Conservation (phyloP, 2,113 vertebrate genomes). For the Ascaphus truei region DNA sequence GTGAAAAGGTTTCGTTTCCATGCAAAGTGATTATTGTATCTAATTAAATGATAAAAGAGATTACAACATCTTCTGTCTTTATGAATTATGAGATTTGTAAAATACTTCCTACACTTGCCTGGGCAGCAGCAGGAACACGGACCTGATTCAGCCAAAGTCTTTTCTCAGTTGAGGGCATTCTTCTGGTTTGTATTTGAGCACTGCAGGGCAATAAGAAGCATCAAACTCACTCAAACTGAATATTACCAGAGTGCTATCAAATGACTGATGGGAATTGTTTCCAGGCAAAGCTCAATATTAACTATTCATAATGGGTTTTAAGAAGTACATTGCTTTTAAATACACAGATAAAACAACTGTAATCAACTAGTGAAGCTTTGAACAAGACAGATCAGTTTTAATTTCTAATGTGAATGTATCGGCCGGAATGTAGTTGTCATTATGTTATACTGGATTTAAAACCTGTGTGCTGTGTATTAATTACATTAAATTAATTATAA, state of each 20-base stretch:
- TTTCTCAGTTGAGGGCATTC: background rate
- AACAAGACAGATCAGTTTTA: conserved; percentile 17
- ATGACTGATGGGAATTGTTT: conserved; percentile 28
- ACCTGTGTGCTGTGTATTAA: background rate
- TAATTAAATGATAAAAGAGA: conserved; percentile 30
- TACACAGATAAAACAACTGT: conserved; percentile 31
- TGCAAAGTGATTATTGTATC: conserved; percentile 1
- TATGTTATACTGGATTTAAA: background rate
- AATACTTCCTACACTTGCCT: background rate
- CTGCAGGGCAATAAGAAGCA: conserved; percentile 14
- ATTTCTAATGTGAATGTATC: conserved; percentile 14
- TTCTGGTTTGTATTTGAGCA: background rate
- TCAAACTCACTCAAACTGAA: conserved; percentile 20
- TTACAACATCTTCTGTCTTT: conserved; percentile 13
- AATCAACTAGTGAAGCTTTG: conserved; percentile 25
- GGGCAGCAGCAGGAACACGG: background rate
- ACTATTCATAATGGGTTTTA: conserved; percentile 36
- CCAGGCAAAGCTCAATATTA: conserved; percentile 31
- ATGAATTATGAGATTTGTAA: conserved; percentile 17
- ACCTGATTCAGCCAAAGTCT: background rate
- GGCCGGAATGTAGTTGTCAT: background rate
- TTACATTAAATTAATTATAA: no score
- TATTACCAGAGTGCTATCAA: conserved; percentile 19
- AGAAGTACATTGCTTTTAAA: conserved; percentile 33
- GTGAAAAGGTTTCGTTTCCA: background rate